Base-by-base conservation (phyloP, 2,888 invertebrate species). In the Orchestes rusci region DNA sequence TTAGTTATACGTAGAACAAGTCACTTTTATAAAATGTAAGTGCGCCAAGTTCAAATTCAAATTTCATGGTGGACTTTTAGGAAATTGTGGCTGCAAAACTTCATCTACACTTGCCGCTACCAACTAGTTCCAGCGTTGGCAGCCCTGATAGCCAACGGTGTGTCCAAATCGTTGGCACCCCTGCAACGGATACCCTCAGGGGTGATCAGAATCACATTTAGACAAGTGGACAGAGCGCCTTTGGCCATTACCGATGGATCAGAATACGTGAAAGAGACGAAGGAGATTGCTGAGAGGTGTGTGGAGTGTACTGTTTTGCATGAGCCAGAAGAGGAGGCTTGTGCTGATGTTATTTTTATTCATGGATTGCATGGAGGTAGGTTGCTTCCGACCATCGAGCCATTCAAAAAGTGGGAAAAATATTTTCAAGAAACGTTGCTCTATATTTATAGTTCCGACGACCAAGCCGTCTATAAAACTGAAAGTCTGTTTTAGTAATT, bases 291-390 rank as follows among this genome's bases (percentile, higher is more conserved):
- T 1, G 70, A 70, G 53, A 62, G 61, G 48, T 64, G 63, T 18
- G 70, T 70, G 1, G 64, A 65, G 13, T 66, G 68, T 47, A 50
- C 56, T 12, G 64, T 70, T 3, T 53, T 70, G 10, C 57, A 56
- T 37, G 59, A 64, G 49, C 70, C 70, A 2, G 48, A 55, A 32
- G 54, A 36, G 10, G 42, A 57, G 16, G 56, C 62, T 13, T 48
- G 48, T 3, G 75, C 75, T 2, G 91, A 92, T 61, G 77, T 91
- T 16, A 77, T 92, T 15, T 87, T 92, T 59, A 78, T 91, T 1
- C 91, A 92, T 59, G 91, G 88, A 3, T 68, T 87, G 1, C 79
- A 82, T 58, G 87, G 84, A 1, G 88, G 88, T 51, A 45, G 41
- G 48, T n/a, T n/a, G n/a, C n/a, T n/a, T n/a, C n/a, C n/a, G n/a